Percentiles rank a stretch among this genome's conserved stretches.
Evolutionary conservation across 2,888 invertebrate genomes (phyloP).

Genomic region (Stenodema calcarata): DNA sequence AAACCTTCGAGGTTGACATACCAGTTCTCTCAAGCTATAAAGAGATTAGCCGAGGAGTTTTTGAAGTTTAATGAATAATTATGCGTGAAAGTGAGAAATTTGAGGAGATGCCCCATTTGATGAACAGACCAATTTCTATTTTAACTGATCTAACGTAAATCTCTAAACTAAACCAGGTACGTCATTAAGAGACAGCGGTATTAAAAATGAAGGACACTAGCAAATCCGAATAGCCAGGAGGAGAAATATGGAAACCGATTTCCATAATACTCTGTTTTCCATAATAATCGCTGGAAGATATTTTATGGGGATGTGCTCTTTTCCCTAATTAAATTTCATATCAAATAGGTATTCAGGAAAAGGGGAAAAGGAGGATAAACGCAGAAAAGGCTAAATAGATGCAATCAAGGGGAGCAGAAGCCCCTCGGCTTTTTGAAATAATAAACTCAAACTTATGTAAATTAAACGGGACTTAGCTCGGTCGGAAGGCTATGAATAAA

Average conservation of each 20-base stretch:
- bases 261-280: constrained; percentile 48
- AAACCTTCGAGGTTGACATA: too few relatives aligned
- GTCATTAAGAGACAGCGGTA: not conserved
- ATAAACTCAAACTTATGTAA: constrained; percentile 53
- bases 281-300: constrained; percentile 42
- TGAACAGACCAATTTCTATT: too few relatives aligned
- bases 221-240: constrained; percentile 8
- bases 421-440: constrained; percentile 49
- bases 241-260: constrained; percentile 29
- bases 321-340: constrained; percentile 48
- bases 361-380: constrained; percentile 37
- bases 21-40: too few relatives aligned
- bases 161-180: not conserved
- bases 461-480: constrained; percentile 49
- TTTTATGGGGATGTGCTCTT: constrained; percentile 40
- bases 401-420: constrained; percentile 44
- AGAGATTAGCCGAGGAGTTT: too few relatives aligned
- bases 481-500: constrained; percentile 28
- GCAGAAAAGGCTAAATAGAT: constrained; percentile 46
- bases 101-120: too few relatives aligned
- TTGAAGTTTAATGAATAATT: too few relatives aligned
- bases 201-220: constrained; percentile 19
- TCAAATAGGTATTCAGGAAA: constrained; percentile 43
- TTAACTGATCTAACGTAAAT: too few relatives aligned
- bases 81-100: too few relatives aligned